Conservation (phyloP, 2,113 vertebrate species). For the Poeciliopsis retropinna region DNA sequence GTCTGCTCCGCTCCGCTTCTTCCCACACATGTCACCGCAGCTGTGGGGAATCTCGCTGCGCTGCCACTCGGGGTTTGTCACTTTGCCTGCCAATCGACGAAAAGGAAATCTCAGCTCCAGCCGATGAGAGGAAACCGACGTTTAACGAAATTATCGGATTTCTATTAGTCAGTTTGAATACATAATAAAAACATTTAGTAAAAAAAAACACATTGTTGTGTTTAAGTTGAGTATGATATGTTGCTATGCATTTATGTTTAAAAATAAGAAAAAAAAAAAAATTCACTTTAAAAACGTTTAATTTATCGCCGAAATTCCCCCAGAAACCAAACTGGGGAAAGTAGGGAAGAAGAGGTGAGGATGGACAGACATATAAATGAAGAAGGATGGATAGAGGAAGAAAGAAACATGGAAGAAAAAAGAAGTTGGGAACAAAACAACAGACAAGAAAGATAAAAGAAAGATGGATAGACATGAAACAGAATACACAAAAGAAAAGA, state of each 20-base stretch:
- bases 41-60: conserved; percentile 98
- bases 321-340: background rate
- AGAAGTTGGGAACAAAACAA: too few relatives aligned
- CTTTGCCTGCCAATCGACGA: conserved; percentile 83
- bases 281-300: too few relatives aligned
- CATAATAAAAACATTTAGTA: too few relatives aligned
- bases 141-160: background rate
- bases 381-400: too few relatives aligned
- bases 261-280: too few relatives aligned
- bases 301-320: too few relatives aligned
- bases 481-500: too few relatives aligned
- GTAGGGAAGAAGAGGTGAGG: background rate
- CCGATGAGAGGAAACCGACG: background rate
- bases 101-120: background rate
- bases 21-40: conserved; percentile 97
- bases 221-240: too few relatives aligned
- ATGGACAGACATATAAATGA: background rate
- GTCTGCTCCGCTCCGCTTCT: conserved; percentile 88
- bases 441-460: too few relatives aligned
- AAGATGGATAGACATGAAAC: background rate
- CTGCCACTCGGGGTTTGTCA: conserved; percentile 96
- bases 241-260: too few relatives aligned
- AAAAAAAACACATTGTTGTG: too few relatives aligned
- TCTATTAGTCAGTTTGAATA: too few relatives aligned
- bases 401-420: background rate